These are phyloP conservation scores for Dicyrtomina minuta DNA, from an alignment of 2,888 invertebrate species.

Conservation along the genomic window DNA sequence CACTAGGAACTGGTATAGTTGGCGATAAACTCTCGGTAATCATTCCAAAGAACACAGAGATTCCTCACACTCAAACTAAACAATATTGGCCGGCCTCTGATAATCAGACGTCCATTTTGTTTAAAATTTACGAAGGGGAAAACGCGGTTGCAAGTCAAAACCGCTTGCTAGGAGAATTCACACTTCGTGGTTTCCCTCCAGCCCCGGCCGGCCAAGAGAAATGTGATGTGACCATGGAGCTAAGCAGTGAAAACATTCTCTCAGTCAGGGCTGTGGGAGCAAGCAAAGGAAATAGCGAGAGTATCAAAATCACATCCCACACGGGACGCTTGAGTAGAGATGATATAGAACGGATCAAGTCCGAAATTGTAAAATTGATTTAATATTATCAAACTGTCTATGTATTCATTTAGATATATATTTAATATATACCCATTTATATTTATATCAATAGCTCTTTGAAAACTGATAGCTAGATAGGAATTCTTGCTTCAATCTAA, in stretches of 20 bases:
- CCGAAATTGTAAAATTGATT: too few relatives aligned
- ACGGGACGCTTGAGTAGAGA: too few relatives aligned
- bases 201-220: too few relatives aligned
- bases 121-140: constrained; percentile 44
- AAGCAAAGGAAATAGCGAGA: constrained; percentile 29
- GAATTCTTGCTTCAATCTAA: too few relatives aligned
- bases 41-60: constrained; percentile 36
- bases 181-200: constrained; percentile 42
- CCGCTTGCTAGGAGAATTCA: constrained; percentile 37
- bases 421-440: too few relatives aligned
- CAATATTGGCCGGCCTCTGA: constrained; percentile 38
- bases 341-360: too few relatives aligned
- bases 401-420: too few relatives aligned
- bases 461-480: too few relatives aligned
- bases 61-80: constrained; percentile 39
- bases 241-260: constrained; percentile 37
- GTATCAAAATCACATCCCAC: not conserved
- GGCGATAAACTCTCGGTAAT: constrained; percentile 35
- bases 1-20: constrained; percentile 37
- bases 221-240: constrained; percentile 38
- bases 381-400: too few relatives aligned
- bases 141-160: constrained; percentile 29
- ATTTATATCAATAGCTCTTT: too few relatives aligned
- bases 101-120: constrained; percentile 40
- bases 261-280: constrained; percentile 35